Evolutionary conservation across 2,797 vertebrate species (phyloP), one percentile per base, ranked within the genome.

Genomic region (Adelosebastes latens): DNA sequence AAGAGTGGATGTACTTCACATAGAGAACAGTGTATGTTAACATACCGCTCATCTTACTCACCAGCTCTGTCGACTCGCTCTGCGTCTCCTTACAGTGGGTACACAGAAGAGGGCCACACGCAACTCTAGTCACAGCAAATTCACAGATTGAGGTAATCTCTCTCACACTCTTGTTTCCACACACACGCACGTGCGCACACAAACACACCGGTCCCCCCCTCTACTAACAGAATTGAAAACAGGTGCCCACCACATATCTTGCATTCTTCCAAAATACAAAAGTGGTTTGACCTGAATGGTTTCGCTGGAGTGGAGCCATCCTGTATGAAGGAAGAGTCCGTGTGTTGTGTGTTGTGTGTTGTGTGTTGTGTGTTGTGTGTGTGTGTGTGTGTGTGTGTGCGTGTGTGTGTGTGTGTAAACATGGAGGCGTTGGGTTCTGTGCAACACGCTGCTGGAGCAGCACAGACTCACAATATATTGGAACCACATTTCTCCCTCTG

Each of bases 171-270:
- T 87, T 77, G 75, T 83, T 89, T 86, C 81, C 85, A 85, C 84
- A 76, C 82, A 77, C 81, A 83, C 42, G 22, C 59, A 64, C 78
- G 68, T 64, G 31, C 64, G 31, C 69, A 63, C 85, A 81, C 42
- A 59, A 67, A 81, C 73, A 79, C 46, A 67, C 74, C 14, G 75
- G 90, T 91, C 90, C 87, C 85, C 87, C 85, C 88, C 83, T 92
- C 64, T 89, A 83, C 90, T 85, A 91, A 88, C 82, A 77, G 90
- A 96, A 96, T 96, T 94, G 91, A 94, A 96, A 96, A 96, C 96
- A 96, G 96, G 95, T 96, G 96, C 94, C 94, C 85, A 80, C 76
- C 91, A 89, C 95, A 96, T 96, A 96, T 94, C 93, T 96, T 87
- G 73, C 88, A 94, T 96, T 96, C 93, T 95, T 95, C 87, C 69